Evolutionary conservation across 2,113 vertebrate species (phyloP), one percentile per base, ranked within the genome.

Genomic region (Mustelus asterias): DNA sequence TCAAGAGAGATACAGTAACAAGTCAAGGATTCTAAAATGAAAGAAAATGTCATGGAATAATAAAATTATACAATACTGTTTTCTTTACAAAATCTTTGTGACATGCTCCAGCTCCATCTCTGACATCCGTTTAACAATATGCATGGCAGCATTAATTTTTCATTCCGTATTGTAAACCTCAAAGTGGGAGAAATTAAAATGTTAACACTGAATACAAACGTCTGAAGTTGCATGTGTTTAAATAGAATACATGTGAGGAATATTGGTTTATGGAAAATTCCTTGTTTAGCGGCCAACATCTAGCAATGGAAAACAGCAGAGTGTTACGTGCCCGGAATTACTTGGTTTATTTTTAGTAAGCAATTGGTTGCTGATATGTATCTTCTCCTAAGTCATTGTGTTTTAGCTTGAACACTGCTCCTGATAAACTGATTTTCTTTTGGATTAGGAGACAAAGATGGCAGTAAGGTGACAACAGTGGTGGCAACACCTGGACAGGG

Each of bases 401-500:
- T 14, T 96, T 94, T 7, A 92, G 94, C 8, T 96, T 96, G 60
- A 14, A 0, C 0, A 18, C 0, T 26, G 33, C 94, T 9, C 96
- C 90, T 95, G 97, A 94, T 96, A 14, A 96, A 95, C 63, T 96
- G 95, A 0, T 94, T 67, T 96, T 90, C 54, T 95, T 97, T 96
- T 78, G 96, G 37, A 33, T 76, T 95, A 98, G 99, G 99, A 98
- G 99, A 99, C 97, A 99, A 99, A 97, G 99, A 99, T 97, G 99
- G 99, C 97, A 98, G 99, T 97, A 99, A 99, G 97, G 99, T 99
- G 97, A 99, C 99, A 83, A 99, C 99, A 96, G 99, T 99, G 93
- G 98, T 99, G 97, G 99, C 99, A 96, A 99, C 99, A 96, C 99
- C 99, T 48, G 99, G 99, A 96, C 99, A 99, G 97, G 99, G 99